Evolutionary conservation across 2,797 vertebrate species (phyloP).

Genomic region (Enteromius radiatus): DNA sequence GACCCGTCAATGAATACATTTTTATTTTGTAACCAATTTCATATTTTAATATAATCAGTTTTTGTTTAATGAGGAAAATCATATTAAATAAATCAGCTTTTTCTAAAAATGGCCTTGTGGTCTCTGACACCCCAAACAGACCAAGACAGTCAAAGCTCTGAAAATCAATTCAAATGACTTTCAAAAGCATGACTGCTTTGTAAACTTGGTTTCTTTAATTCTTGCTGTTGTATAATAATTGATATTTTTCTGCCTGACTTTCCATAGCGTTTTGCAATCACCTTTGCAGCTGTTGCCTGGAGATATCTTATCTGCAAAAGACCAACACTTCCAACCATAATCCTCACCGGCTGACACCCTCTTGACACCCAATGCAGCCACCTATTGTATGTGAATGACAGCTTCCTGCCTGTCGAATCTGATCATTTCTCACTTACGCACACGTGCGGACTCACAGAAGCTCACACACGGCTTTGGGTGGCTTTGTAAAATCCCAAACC

Average conservation of each 20-base stretch:
- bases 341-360: conserved; percentile 1
- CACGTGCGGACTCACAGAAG: neutral
- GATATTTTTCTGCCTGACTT: neutral
- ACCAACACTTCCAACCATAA: conserved; percentile 16
- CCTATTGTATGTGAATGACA: conserved; percentile 21
- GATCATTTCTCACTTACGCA: neutral
- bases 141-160: neutral
- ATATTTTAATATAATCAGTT: neutral
- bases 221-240: conserved; percentile 1
- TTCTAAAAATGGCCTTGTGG: conserved; percentile 2
- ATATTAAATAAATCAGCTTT: neutral
- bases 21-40: neutral
- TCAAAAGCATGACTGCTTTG: neutral
- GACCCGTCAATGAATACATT: too few species aligned
- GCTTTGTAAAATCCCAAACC: conserved; percentile 9
- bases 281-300: conserved; percentile 8
- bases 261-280: neutral
- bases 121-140: neutral
- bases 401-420: conserved; percentile 10
- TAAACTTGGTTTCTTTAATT: neutral
- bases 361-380: conserved; percentile 8
- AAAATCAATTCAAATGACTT: neutral
- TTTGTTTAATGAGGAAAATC: neutral
- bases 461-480: neutral
- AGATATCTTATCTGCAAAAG: conserved; percentile 28